These are phyloP conservation scores for Loriculus beryllinus DNA, from an alignment of 2,797 vertebrate genomes.

Conservation along the genomic window DNA sequence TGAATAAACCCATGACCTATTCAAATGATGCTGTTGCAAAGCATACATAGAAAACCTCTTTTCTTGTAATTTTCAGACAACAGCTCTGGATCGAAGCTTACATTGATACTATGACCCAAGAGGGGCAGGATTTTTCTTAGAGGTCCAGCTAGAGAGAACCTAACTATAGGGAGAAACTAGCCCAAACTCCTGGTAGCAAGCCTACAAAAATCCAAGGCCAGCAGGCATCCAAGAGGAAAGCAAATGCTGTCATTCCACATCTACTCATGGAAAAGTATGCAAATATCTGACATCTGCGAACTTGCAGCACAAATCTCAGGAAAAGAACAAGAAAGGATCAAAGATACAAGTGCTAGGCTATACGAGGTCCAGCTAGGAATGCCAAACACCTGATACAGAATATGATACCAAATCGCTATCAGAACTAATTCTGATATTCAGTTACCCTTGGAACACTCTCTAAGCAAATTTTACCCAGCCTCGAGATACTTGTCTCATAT, in stretches of 20 bases:
- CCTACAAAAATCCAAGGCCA: not conserved
- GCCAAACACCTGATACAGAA: not conserved
- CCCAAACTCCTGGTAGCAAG: not conserved
- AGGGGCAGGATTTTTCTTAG: not conserved
- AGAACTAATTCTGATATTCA: not conserved
- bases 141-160: not conserved
- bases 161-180: not conserved
- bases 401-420: not conserved
- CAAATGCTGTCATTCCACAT: not conserved
- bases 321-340: not conserved
- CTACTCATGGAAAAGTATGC: not conserved
- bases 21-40: not conserved
- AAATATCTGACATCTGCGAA: not conserved
- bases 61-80: not conserved
- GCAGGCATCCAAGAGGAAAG: not conserved
- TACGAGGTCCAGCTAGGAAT: not conserved
- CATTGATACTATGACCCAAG: not conserved
- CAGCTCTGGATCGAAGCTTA: not conserved
- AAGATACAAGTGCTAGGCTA: not conserved
- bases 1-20: not conserved
- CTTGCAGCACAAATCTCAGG: not conserved
- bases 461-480: not conserved
- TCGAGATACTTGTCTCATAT: not conserved
- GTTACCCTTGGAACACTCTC: not conserved
- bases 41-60: not conserved